phyloP scores from a whole-genome alignment of 2,888 invertebrate species.

The Drosophila merina region DNA sequence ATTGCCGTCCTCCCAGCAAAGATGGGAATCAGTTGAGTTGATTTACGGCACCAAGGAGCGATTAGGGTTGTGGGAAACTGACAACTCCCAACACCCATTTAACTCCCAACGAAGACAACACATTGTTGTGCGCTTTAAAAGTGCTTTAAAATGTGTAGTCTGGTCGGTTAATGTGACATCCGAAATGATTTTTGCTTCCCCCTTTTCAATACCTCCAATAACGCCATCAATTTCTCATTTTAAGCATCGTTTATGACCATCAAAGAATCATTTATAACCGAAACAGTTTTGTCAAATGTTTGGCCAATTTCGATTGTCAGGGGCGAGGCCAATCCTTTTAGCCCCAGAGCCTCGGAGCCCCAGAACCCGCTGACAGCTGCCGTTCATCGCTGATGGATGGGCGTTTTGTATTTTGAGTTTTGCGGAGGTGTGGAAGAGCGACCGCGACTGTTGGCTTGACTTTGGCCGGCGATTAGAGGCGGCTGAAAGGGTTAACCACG shows the following conservation, averaged over 20 bases:
- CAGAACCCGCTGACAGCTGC: conserved; percentile 41
- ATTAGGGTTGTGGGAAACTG: conserved; percentile 23
- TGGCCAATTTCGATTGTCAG: conserved; percentile 33
- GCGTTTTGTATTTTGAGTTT: conserved; percentile 22
- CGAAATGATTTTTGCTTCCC: conserved; percentile 5
- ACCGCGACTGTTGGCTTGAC: conserved; percentile 41
- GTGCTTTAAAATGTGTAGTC: conserved; percentile 21
- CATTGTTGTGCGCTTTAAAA: conserved; percentile 2
- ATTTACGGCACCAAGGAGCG: conserved; percentile 29
- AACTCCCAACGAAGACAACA: neutral
- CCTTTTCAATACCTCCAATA: neutral
- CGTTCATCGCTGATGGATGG: conserved; percentile 48
- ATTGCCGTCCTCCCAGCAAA: conserved; percentile 16
- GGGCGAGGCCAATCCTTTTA: conserved; percentile 34
- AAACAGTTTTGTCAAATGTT: conserved; percentile 40
- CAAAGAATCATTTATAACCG: conserved; percentile 46
- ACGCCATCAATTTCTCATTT: conserved; percentile 32
- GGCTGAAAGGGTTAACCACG: conserved; percentile 38
- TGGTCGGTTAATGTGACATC: conserved; percentile 23
- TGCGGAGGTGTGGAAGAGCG: conserved; percentile 27
- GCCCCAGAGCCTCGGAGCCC: conserved; percentile 8
- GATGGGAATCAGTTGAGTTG: conserved; percentile 25
- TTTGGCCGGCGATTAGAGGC: conserved; percentile 40
- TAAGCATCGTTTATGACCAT: conserved; percentile 38
- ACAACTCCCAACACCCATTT: conserved; percentile 2